Base-by-base conservation (phyloP, 2,113 vertebrate genomes). In the Gallinago paraguaiae region DNA sequence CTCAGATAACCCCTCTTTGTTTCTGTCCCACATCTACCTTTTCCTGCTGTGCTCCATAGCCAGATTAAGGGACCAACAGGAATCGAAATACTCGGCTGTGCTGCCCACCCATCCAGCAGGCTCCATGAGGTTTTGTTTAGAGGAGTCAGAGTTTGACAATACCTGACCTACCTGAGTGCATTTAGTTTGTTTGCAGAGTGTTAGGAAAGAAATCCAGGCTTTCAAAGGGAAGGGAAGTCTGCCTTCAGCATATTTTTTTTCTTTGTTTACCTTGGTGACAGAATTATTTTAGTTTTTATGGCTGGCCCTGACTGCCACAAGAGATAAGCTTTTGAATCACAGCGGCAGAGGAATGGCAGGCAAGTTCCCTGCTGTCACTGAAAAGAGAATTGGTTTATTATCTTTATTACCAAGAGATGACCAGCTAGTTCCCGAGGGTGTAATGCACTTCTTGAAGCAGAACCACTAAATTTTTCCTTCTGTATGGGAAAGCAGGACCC, bases 401-500 rank as follows among this genome's bases (percentile, higher is more conserved):
- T 30, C 45, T 75, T 75, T 56, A 19, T 67, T 41, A 23, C 35
- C 45, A n/a, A 13, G 2, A 23, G 53, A 57, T 51, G 81, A 64
- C 25, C 68, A 53, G 25, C 53, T 76, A 2, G 22, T 85, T 63
- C 53, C 53, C 50, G 11, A 10, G 15, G 35, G 8, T 1, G 0
- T 28, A 39, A 39, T 1, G 2, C 35, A 1, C 53, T 76, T 77
- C 33, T 25, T 48, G 45, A 57, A 71, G 51, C 37, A 80, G 48
- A 76, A 33, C 4, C 31, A 63, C 45, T 35, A 27, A n/a, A 20
- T 25, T 41, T 68, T 45, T 41, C 69, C 25, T 56, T 59, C 54
- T 16, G 22, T 2, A 18, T 1, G 3, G 50, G 28, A 30, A 6
- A 59, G 15, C 18, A 3, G 1, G 41, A 24, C 7, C 10, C 28